Percentiles rank a stretch among this genome's conserved stretches.
These are phyloP conservation scores for Paralvinella palmiformis DNA, from an alignment of 1,140 invertebrate genomes.

Conservation along the genomic window DNA sequence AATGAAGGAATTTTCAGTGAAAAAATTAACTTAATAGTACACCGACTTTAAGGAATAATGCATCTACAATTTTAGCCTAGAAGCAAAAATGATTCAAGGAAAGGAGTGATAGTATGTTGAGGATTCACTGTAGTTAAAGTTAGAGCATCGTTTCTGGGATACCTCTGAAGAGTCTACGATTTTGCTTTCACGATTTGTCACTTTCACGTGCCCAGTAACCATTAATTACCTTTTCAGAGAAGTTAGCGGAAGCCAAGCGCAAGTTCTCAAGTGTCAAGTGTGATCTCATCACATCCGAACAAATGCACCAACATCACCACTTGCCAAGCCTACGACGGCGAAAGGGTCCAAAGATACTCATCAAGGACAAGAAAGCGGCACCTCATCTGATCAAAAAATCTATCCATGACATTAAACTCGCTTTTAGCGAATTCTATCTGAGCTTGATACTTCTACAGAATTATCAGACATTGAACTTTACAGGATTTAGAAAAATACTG, in stretches of 20 bases:
- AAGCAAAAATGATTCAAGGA: no score
- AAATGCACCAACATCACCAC: background rate
- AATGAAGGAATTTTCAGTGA: no score
- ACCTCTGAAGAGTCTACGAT: no score
- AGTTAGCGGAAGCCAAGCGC: slow-evolving; percentile 90
- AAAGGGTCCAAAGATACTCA: background rate
- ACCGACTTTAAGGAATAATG: no score
- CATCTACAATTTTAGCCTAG: no score
- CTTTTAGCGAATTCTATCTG: slow-evolving; percentile 98
- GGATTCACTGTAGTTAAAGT: no score
- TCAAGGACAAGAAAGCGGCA: background rate
- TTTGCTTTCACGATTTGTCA: no score
- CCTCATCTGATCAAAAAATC: background rate
- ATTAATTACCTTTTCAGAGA: slow-evolving; percentile 62
- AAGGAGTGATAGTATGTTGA: no score
- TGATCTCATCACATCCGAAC: slow-evolving; percentile 63
- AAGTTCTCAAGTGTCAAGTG: slow-evolving; percentile 87
- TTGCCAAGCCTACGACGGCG: background rate
- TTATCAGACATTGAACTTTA: slow-evolving; percentile 90
- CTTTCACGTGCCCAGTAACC: no score
- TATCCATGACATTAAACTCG: slow-evolving; percentile 88
- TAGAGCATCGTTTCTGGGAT: no score
- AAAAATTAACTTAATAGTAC: no score
- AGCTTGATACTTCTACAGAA: slow-evolving; percentile 82
- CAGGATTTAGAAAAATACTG: slow-evolving; percentile 98